Conservation (phyloP, 2,888 invertebrate species). For the Stegana nigrithorax region DNA sequence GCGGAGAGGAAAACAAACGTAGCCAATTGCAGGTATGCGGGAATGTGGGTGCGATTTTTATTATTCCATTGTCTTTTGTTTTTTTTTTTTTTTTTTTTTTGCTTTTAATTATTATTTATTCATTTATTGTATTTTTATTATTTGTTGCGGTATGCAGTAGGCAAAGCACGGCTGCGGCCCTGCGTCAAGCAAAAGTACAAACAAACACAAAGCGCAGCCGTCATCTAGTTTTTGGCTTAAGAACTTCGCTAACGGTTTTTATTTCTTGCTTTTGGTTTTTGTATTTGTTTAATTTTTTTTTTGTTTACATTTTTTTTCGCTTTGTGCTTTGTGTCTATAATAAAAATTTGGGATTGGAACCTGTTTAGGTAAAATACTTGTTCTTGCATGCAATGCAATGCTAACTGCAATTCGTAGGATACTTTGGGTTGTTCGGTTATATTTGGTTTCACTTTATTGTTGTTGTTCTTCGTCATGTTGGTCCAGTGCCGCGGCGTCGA, state of each 20-base stretch:
- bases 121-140: constrained; percentile 28
- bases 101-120: too few relatives aligned
- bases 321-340: constrained; percentile 20
- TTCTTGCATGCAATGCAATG: too few relatives aligned
- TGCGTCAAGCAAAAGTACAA: neutral
- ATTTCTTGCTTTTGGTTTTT: constrained; percentile 23
- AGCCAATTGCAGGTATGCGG: too few relatives aligned
- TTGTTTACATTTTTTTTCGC: constrained; percentile 32
- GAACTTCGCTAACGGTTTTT: neutral
- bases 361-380: too few relatives aligned
- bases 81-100: neutral
- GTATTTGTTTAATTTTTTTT: constrained; percentile 20
- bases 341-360: too few relatives aligned
- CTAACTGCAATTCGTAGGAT: constrained; percentile 34
- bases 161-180: constrained; percentile 23
- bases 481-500: constrained; percentile 18
- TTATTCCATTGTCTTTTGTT: neutral
- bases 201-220: too few relatives aligned
- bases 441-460: constrained; percentile 17
- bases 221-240: too few relatives aligned
- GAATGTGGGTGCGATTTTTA: too few relatives aligned
- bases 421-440: too few relatives aligned
- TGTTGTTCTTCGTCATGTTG: constrained; percentile 44
- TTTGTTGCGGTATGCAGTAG: constrained; percentile 28
- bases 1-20: too few relatives aligned